phyloP scores from a whole-genome alignment of 2,888 invertebrate genomes.

The Spodoptera littoralis region DNA sequence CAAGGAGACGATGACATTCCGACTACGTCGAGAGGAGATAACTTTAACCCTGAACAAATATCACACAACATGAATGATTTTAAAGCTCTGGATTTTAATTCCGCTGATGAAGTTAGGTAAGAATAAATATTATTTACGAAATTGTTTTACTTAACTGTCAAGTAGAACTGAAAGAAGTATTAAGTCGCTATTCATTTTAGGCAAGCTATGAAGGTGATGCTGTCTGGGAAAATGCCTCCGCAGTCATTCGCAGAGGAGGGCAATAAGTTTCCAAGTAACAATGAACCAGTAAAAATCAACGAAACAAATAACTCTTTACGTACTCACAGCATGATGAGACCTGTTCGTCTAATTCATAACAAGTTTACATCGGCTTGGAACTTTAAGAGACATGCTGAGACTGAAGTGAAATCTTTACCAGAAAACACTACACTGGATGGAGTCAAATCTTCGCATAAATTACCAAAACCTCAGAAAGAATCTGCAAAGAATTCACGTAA shows the following conservation, averaged over 20 bases:
- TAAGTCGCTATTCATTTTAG: constrained; percentile 56
- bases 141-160: too few species aligned
- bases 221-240: constrained; percentile 41
- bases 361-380: too few species aligned
- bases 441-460: too few species aligned
- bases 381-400: too few species aligned
- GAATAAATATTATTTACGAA: constrained; percentile 1
- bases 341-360: constrained; percentile 9
- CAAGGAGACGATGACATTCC: constrained; percentile 31
- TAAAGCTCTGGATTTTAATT: constrained; percentile 65
- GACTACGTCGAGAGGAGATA: constrained; percentile 34
- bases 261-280: neutral
- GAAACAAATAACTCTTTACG: constrained; percentile 6
- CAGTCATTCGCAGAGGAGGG: constrained; percentile 18
- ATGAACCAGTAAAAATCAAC: constrained; percentile 9
- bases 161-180: too few species aligned
- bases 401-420: constrained; percentile 10
- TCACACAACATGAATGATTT: constrained; percentile 60
- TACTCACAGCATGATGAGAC: constrained; percentile 1
- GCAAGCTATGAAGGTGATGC: constrained; percentile 66
- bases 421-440: neutral
- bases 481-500: too few species aligned
- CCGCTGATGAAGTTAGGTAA: constrained; percentile 75
- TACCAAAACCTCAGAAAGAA: too few species aligned
- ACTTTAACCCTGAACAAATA: constrained; percentile 10